A percentile compares a stretch with the other conserved stretches of the same genome.
phyloP scores from a whole-genome alignment of 92 coral and sea anemone species.

The Anthopleura xanthogrammica region DNA sequence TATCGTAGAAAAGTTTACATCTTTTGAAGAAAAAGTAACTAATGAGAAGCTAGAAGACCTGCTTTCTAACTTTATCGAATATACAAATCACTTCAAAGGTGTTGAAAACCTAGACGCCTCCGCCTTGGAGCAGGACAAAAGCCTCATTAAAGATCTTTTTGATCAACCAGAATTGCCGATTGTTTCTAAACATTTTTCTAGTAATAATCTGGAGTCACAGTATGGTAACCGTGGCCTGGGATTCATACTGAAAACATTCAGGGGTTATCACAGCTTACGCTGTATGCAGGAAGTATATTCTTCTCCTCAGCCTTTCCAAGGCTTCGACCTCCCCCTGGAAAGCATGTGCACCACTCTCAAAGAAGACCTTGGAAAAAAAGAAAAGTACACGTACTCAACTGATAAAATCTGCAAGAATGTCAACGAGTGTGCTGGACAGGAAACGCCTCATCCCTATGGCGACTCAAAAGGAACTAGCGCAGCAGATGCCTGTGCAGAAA shows the following conservation, averaged over 20 bases:
- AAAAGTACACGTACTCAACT: constrained; percentile 23
- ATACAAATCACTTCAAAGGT: constrained; percentile 1
- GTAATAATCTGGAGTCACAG: constrained; percentile 20
- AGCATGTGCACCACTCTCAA: constrained; percentile 11
- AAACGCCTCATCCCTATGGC: constrained; percentile 34
- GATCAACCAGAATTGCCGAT: constrained; percentile 4
- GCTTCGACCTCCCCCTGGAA: constrained; percentile 21
- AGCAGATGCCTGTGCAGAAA: constrained; percentile 37
- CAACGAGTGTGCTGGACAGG: constrained; percentile 25
- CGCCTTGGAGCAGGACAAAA: not conserved
- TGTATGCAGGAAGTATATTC: not conserved
- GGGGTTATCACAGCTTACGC: not conserved
- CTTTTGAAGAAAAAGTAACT: not conserved
- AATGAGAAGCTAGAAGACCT: constrained; percentile 13
- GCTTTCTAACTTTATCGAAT: not conserved
- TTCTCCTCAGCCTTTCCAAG: constrained; percentile 7
- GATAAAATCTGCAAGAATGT: constrained; percentile 37
- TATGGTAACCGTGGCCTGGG: constrained; percentile 32
- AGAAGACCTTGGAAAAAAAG: constrained; percentile 19
- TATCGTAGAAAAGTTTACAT: not conserved
- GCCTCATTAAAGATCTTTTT: not conserved
- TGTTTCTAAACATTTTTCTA: constrained; percentile 7
- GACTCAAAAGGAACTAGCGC: constrained; percentile 34
- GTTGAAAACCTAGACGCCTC: constrained; percentile 13
- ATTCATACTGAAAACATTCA: constrained; percentile 21